These are phyloP conservation scores for Microplitis mediator DNA, from an alignment of 1,140 invertebrate genomes.

Conservation along the genomic window DNA sequence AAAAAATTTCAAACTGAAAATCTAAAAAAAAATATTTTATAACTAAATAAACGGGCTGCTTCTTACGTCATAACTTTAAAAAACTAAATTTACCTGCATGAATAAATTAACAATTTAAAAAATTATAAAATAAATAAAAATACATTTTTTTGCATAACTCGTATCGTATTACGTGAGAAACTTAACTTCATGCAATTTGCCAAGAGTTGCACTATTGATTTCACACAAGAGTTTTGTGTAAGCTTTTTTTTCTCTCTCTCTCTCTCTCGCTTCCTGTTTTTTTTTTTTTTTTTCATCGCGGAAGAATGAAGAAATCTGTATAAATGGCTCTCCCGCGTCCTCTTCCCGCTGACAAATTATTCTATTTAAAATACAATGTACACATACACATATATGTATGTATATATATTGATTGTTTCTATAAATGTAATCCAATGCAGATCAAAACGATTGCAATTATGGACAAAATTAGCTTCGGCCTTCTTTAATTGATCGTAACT, in stretches of 20 bases:
- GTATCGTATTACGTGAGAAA: background rate
- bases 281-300: background rate
- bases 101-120: background rate
- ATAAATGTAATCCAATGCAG: slow-evolving; percentile 20
- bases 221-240: background rate
- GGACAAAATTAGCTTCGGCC: slow-evolving; percentile 28
- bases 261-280: too few relatives aligned
- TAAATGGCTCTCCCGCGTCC: background rate
- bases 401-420: slow-evolving; percentile 19
- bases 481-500: slow-evolving; percentile 30
- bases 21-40: too few relatives aligned
- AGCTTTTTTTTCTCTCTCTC: background rate
- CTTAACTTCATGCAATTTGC: background rate
- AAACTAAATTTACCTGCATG: too few relatives aligned
- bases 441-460: slow-evolving; percentile 22
- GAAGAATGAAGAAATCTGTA: background rate
- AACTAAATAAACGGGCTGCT: too few relatives aligned
- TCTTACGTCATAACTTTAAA: too few relatives aligned
- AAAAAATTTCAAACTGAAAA: too few relatives aligned
- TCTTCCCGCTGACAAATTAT: background rate
- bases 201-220: slow-evolving; percentile 4
- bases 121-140: background rate
- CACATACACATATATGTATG: too few relatives aligned
- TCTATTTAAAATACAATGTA: background rate
- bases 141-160: background rate